These are phyloP conservation scores for Cephalotes varians DNA, from an alignment of 2,888 invertebrate species.

Conservation along the genomic window DNA sequence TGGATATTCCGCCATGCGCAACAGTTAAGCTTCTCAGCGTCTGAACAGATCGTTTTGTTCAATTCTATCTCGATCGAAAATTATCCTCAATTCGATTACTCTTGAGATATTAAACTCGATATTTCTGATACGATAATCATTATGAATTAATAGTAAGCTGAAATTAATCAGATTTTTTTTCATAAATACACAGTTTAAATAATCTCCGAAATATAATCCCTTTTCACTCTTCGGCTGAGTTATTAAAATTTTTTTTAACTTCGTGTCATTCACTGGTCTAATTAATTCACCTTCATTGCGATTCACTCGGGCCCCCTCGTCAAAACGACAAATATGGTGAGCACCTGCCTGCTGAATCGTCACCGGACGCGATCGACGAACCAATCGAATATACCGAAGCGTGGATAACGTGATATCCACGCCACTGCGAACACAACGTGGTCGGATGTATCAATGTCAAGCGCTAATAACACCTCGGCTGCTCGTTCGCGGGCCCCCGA, in stretches of 20 bases:
- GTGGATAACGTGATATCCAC: slow-evolving; percentile 51
- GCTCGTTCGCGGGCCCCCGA: slow-evolving; percentile 50
- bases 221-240: background rate
- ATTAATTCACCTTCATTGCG: slow-evolving; percentile 28
- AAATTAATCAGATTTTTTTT: background rate
- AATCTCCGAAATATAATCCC: background rate
- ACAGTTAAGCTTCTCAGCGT: slow-evolving; percentile 36
- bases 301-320: background rate
- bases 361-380: slow-evolving; percentile 24
- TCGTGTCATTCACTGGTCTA: background rate
- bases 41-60: slow-evolving; percentile 35
- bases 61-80: slow-evolving; percentile 27
- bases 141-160: background rate
- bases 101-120: slow-evolving; percentile 1
- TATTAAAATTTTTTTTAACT: background rate
- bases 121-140: background rate
- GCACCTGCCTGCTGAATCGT: slow-evolving; percentile 22
- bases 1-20: slow-evolving; percentile 60
- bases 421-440: slow-evolving; percentile 61
- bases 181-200: background rate
- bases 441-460: slow-evolving; percentile 83
- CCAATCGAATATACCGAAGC: slow-evolving; percentile 17
- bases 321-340: slow-evolving; percentile 15
- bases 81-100: slow-evolving; percentile 14
- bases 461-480: slow-evolving; percentile 80